A percentile compares a stretch with the other conserved stretches of the same genome.
Conservation (phyloP, 2,113 vertebrate species). For the Circaetus gallicus region DNA sequence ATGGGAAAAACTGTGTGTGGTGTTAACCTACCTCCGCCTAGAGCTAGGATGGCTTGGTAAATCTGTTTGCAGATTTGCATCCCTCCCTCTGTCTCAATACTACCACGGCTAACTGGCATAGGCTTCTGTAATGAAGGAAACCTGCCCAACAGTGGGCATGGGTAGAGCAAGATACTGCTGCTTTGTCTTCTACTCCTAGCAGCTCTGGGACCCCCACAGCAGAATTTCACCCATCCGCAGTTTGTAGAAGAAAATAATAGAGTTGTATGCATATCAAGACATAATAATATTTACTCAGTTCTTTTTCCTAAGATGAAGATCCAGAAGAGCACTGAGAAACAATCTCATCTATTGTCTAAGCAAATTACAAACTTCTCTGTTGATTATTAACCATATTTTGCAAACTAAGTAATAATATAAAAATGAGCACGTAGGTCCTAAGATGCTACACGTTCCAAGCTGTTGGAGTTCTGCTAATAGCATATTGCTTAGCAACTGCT, state of each 20-base stretch:
- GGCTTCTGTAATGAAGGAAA: not conserved
- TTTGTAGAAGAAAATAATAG: not conserved
- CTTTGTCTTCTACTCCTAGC: not conserved
- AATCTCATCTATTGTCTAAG: not conserved
- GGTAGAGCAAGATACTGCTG: not conserved
- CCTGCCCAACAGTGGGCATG: not conserved
- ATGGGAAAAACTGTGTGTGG: not conserved
- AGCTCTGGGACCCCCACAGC: not conserved
- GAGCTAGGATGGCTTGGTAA: not conserved
- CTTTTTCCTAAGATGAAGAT: not conserved
- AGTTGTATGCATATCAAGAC: not conserved
- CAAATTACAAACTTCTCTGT: not conserved
- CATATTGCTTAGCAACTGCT: slow-evolving; percentile 56
- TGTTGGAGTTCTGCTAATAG: slow-evolving; percentile 26
- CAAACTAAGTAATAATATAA: not conserved
- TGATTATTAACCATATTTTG: not conserved
- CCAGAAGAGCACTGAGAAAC: not conserved
- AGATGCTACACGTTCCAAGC: not conserved
- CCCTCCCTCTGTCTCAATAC: not conserved
- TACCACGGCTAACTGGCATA: not conserved
- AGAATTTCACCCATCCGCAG: not conserved
- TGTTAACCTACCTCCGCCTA: not conserved
- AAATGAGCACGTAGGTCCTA: not conserved
- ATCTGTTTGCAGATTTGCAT: not conserved
- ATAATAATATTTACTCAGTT: not conserved